Base-by-base conservation (phyloP, 2,888 invertebrate species). In the Dione juno region DNA sequence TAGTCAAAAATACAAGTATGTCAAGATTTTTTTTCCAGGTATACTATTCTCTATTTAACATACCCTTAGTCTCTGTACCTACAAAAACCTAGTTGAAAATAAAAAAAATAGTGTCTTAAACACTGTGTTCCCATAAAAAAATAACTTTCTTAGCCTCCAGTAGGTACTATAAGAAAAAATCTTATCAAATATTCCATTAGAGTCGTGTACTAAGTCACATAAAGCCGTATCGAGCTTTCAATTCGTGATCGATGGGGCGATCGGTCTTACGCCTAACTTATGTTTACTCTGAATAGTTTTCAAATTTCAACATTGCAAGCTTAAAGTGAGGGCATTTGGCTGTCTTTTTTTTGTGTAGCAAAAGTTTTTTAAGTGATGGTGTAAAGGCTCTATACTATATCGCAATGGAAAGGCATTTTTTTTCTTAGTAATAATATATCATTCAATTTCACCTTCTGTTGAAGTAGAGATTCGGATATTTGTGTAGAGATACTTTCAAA, bases 151-250 rank as follows among this genome's bases (percentile, higher is more conserved):
- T 28, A 28, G 28, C 28, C 28, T 28, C 28, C 28, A 48, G 37
- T 19, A 53, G 28, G 8, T 28, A 54, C 10, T 37, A 5, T 57
- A 40, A 40, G 37, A 61, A 61, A 61, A 61, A 61, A 61, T 16
- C 28, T 45, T 45, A 61, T 61, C 61, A 61, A 61, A 61, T 61
- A 61, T 61, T 61, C 61, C 61, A 61, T 61, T 61, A 61, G 59
- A 43, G n/a, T 35, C 45, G 14, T 61, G 45, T 16, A 61, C 13
- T 43, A 61, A 61, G 61, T 61, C 61, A 45, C 61, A 61, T 61
- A 61, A 61, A 61, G 61, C 61, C 61, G 61, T 61, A 61, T 45
- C 45, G 45, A 35, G 61, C 61, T 61, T 45, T 61, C 61, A 61
- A 61, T 61, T 61, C 28, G 61, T 61, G 61, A 61, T 61, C 45